These are phyloP conservation scores for Pterophyllum scalare DNA, from an alignment of 2,113 vertebrate genomes.

Conservation along the genomic window DNA sequence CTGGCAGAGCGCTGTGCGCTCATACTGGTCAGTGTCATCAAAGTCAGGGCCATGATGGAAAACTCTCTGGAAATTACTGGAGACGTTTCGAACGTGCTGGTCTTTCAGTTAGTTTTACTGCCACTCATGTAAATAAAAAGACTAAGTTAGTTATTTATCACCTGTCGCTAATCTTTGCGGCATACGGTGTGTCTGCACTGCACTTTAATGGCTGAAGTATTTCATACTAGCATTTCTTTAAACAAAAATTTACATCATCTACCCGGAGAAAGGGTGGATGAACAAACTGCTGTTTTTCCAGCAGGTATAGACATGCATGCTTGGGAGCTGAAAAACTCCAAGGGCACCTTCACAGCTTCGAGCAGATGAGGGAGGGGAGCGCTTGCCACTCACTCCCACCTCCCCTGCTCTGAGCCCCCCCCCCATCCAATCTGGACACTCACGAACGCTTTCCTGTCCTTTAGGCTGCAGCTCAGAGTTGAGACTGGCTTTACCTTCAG, in stretches of 20 bases:
- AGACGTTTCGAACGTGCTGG: too few relatives aligned
- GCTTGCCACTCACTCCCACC: constrained; percentile 42
- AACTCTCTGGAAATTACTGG: too few relatives aligned
- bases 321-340: constrained; percentile 28
- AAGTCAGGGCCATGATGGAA: too few relatives aligned
- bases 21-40: background rate
- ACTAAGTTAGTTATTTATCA: too few relatives aligned
- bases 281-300: constrained; percentile 19
- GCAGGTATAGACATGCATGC: constrained; percentile 23
- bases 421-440: constrained; percentile 15
- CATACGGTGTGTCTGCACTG: too few relatives aligned
- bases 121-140: too few relatives aligned
- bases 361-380: constrained; percentile 24
- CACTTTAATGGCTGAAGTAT: background rate
- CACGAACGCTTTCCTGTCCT: constrained; percentile 1
- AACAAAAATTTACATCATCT: constrained; percentile 12
- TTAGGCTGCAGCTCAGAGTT: constrained; percentile 9
- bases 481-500: constrained; percentile 87
- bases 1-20: background rate
- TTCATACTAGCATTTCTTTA: background rate
- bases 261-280: background rate
- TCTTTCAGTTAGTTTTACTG: too few relatives aligned
- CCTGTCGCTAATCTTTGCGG: too few relatives aligned
- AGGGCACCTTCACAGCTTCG: constrained; percentile 67
- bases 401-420: background rate